Evolutionary conservation across 1,140 invertebrate species (phyloP), one percentile per base, ranked within the genome.

Genomic region (Ceratoteleas bidentatus): DNA sequence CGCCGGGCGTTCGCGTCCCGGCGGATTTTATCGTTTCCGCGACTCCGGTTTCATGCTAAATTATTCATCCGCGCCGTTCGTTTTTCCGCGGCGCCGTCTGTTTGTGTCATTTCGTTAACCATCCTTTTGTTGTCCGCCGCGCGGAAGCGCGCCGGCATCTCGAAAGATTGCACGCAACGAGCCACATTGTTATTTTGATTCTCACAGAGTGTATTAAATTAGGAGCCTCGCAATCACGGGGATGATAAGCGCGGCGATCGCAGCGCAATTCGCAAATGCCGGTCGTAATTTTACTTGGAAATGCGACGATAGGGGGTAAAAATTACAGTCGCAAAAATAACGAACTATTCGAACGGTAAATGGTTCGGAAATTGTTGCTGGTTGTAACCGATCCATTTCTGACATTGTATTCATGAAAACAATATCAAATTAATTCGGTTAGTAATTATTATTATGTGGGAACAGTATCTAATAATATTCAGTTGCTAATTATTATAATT

Each of bases 131-230:
- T 75, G 58, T 76, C 50, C 49, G 64, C 54, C 57, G 56, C 50
- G 64, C 38, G 54, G 60, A 74, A 74, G 52, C 43, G 33, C 70
- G 57, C 58, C 47, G 14, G 34, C 16, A 52, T 58, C 53, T 58
- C 54, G 32, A 60, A 69, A 53, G 73, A 76, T 54, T 36, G 38
- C 16, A 76, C 57, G 65, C 64, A 64, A 69, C 65, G 58, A 64
- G 36, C 57, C 74, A 64, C 65, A 77, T 77, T 72, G 58, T 79
- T 79, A 72, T 64, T 79, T 72, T 69, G 66, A 72, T 72, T 79
- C 66, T 61, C 66, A 57, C 74, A 43, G 52, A 64, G n/a, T 49
- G 73, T 36, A 66, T 75, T 75, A 65, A 64, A 75, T 75, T 75
- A 75, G 62, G 54, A 53, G 70, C 53, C 49, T 53, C 36, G 56